phyloP scores from a whole-genome alignment of 2,888 invertebrate species.

The Lasioglossum pauxillum region DNA sequence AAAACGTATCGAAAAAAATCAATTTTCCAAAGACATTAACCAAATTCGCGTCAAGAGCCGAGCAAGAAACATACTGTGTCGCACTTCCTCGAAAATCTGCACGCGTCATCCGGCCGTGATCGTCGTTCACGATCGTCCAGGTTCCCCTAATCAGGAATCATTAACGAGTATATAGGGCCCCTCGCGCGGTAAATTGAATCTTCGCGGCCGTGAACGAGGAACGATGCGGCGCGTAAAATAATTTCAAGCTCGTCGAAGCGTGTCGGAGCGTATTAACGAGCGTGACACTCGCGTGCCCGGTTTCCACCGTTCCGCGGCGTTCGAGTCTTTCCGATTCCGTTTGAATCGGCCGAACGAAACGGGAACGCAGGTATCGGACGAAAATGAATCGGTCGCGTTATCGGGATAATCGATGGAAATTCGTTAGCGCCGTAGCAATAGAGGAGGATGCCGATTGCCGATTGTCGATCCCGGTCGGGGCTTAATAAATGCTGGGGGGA shows the following conservation, averaged over 20 bases:
- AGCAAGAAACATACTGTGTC: neutral
- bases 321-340: neutral
- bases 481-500: constrained; percentile 55
- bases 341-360: neutral
- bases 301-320: neutral
- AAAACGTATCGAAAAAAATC: neutral
- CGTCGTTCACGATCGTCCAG: neutral
- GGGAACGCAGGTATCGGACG: constrained; percentile 22
- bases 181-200: neutral
- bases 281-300: constrained; percentile 10
- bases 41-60: neutral
- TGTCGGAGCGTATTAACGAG: constrained; percentile 17
- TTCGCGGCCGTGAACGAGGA: constrained; percentile 8
- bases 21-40: neutral
- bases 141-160: constrained; percentile 2
- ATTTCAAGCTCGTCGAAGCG: constrained; percentile 43
- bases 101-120: neutral
- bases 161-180: neutral
- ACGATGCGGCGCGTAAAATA: constrained; percentile 29
- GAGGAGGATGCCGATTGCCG: neutral
- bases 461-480: constrained; percentile 2
- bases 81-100: neutral
- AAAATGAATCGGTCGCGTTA: constrained; percentile 49
- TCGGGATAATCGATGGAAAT: constrained; percentile 56
- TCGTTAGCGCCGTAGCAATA: constrained; percentile 38